These are phyloP conservation scores for Pachyrhynchus sulphureomaculatus DNA, from an alignment of 1,140 invertebrate genomes.

Conservation along the genomic window DNA sequence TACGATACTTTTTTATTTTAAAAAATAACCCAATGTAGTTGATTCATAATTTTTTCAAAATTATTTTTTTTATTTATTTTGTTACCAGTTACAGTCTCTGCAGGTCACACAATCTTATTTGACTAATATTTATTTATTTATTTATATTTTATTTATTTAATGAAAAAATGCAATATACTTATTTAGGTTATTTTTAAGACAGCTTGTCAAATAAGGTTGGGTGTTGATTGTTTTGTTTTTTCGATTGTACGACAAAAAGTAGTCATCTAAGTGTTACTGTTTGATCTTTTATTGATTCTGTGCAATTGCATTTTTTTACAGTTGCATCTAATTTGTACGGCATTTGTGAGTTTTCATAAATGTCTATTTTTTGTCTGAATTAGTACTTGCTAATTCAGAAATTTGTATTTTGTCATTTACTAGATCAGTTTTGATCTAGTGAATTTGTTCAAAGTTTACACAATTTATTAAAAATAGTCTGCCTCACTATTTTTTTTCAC, in stretches of 20 bases:
- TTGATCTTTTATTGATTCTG: not conserved
- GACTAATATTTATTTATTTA: constrained; percentile 1
- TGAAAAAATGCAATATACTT: not conserved
- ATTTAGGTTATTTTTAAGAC: not conserved
- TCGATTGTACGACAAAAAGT: constrained; percentile 6
- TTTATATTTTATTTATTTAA: too few species aligned
- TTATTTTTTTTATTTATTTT: not conserved
- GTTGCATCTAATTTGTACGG: not conserved
- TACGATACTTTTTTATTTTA: too few species aligned
- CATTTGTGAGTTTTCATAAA: not conserved
- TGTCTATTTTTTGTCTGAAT: not conserved
- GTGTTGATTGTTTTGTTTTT: constrained; percentile 8
- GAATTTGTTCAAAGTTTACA: too few species aligned
- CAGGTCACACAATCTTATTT: constrained; percentile 10
- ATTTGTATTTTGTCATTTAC: too few species aligned
- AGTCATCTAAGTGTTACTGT: not conserved
- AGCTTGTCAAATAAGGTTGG: constrained; percentile 11
- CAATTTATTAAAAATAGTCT: too few species aligned
- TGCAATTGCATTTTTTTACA: constrained; percentile 15
- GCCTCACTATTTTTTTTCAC: too few species aligned
- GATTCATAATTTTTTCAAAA: not conserved
- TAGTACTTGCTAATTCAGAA: too few species aligned
- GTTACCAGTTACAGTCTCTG: constrained; percentile 9
- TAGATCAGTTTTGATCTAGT: too few species aligned
- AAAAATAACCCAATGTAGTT: not conserved